phyloP scores from a whole-genome alignment of 2,888 invertebrate species.

The Amphipyra tragopoginis region DNA sequence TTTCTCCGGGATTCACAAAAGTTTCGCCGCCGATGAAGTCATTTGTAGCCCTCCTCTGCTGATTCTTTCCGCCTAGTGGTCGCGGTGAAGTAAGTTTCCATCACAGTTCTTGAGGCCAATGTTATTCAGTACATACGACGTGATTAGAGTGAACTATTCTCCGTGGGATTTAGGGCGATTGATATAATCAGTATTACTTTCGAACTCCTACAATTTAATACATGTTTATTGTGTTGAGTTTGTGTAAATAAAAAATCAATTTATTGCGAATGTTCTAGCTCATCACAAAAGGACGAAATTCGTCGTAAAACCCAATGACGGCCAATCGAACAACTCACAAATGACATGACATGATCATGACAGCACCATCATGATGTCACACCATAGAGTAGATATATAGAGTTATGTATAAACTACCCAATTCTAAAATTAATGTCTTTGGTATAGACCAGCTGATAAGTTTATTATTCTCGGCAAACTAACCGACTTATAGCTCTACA shows the following conservation, averaged over 20 bases:
- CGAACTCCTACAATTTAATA: conserved; percentile 51
- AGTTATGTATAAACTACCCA: neutral
- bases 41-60: conserved; percentile 85
- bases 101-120: conserved; percentile 80
- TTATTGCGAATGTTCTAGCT: conserved; percentile 71
- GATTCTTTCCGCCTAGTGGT: conserved; percentile 81
- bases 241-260: conserved; percentile 59
- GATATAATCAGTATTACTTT: conserved; percentile 41
- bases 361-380: conserved; percentile 54
- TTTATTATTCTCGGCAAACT: too few relatives aligned
- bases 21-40: conserved; percentile 66
- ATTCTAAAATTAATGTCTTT: neutral
- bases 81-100: conserved; percentile 81
- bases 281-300: conserved; percentile 74
- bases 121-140: conserved; percentile 68
- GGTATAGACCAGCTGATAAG: too few relatives aligned
- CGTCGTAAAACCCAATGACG: conserved; percentile 74
- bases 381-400: conserved; percentile 50
- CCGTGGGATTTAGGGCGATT: conserved; percentile 62
- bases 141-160: conserved; percentile 66
- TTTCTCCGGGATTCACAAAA: conserved; percentile 63
- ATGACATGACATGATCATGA: conserved; percentile 52
- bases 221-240: conserved; percentile 53
- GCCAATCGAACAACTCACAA: conserved; percentile 71
- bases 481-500: too few relatives aligned